These are phyloP conservation scores for Australoheros facetus DNA, from an alignment of 2,797 vertebrate genomes.

Conservation along the genomic window DNA sequence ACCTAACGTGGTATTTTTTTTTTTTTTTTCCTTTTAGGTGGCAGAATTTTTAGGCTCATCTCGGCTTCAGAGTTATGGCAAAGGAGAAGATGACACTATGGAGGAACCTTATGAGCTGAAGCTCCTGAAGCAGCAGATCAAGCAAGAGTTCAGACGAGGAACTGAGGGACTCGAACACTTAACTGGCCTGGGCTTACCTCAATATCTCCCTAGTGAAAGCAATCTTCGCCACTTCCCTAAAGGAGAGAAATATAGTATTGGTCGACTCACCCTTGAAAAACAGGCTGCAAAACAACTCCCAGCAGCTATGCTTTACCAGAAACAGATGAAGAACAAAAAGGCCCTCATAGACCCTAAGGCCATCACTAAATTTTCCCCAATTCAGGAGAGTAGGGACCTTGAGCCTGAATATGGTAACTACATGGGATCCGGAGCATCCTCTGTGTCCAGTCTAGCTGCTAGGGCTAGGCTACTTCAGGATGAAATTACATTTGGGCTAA, in stretches of 20 bases:
- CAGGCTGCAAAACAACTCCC: conserved; percentile 98
- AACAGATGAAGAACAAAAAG: conserved; percentile 97
- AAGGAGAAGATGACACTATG: conserved; percentile 97
- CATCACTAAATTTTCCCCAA: conserved; percentile 95
- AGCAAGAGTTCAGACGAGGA: conserved; percentile 97
- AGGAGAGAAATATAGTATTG: conserved; percentile 97
- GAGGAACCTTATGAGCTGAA: conserved; percentile 98
- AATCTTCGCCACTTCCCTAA: conserved; percentile 96
- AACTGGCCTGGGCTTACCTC: conserved; percentile 88
- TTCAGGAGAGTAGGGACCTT: conserved; percentile 95
- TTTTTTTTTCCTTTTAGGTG: conserved; percentile 71
- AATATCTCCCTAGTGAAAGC: conserved; percentile 91
- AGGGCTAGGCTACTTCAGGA: conserved; percentile 96
- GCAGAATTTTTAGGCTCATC: conserved; percentile 92
- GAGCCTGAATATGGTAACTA: conserved; percentile 94
- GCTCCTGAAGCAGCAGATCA: conserved; percentile 98
- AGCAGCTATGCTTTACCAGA: conserved; percentile 94
- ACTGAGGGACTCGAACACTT: conserved; percentile 94
- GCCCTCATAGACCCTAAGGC: conserved; percentile 91
- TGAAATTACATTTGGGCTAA: conserved; percentile 95
- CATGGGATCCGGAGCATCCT: conserved; percentile 89
- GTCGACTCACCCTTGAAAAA: conserved; percentile 97
- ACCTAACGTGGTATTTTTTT: conserved; percentile 7
- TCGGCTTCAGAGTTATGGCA: conserved; percentile 90
- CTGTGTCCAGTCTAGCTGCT: conserved; percentile 90